Conservation (phyloP, 64 coral and sea anemone species). For the Pachyseris speciosa region DNA sequence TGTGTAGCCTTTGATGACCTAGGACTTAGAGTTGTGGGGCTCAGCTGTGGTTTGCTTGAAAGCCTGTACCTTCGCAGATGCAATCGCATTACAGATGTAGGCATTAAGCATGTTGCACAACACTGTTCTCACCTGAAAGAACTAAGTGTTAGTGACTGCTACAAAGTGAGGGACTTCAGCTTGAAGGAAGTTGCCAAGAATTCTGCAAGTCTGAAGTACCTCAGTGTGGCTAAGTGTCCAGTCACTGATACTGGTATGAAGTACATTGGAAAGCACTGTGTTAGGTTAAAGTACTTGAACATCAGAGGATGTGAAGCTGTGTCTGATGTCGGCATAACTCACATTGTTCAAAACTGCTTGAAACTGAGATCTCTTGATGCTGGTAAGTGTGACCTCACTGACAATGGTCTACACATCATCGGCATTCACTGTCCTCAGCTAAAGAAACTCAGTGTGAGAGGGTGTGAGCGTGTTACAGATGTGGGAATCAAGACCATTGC, state of each 20-base stretch:
- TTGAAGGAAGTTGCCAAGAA: slow-evolving; percentile 94
- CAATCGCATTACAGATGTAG: slow-evolving; percentile 91
- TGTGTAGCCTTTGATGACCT: slow-evolving; percentile 99
- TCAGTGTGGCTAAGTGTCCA: slow-evolving; percentile 93
- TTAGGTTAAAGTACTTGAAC: slow-evolving; percentile 92
- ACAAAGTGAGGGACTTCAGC: slow-evolving; percentile 98
- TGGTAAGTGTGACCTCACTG: slow-evolving; percentile 97
- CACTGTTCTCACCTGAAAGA: slow-evolving; percentile 86
- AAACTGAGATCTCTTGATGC: slow-evolving; percentile 96
- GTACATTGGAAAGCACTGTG: slow-evolving; percentile 91
- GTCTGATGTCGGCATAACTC: slow-evolving; percentile 80
- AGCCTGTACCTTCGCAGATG: slow-evolving; percentile 89
- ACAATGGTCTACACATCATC: slow-evolving; percentile 86
- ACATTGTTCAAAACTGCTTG: slow-evolving; percentile 95
- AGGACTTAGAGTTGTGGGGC: slow-evolving; percentile 85
- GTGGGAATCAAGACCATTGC: slow-evolving; percentile 81
- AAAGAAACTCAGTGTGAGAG: slow-evolving; percentile 89
- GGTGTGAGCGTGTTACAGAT: slow-evolving; percentile 80
- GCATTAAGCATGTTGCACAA: slow-evolving; percentile 91
- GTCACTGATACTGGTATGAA: slow-evolving; percentile 96
- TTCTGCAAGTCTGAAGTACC: slow-evolving; percentile 76
- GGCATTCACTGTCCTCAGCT: slow-evolving; percentile 99
- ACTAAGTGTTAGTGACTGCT: slow-evolving; percentile 98
- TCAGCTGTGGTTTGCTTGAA: slow-evolving; percentile 85
- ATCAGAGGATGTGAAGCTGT: slow-evolving; percentile 89